Evolutionary conservation across 2,888 invertebrate genomes (phyloP).

Genomic region (Crematogaster levior): DNA sequence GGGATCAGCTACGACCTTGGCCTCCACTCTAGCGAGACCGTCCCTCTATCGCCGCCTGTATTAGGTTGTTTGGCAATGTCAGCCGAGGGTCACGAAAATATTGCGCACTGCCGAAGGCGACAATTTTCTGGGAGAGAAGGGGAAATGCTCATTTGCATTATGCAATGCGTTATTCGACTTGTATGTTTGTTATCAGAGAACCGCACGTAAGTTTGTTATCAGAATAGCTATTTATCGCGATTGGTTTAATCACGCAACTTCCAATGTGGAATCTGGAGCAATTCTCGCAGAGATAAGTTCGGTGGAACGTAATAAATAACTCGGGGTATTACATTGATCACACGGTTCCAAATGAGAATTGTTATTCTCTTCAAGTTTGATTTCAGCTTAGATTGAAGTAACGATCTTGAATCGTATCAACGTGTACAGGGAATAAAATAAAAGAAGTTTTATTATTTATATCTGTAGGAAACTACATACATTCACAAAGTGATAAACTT

Average conservation of each 20-base stretch:
- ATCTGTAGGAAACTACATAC: too few relatives aligned
- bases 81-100: conserved; percentile 79
- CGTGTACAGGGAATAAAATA: too few relatives aligned
- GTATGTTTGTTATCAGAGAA: neutral
- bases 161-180: conserved; percentile 16
- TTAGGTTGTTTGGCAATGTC: conserved; percentile 82
- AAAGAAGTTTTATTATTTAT: too few relatives aligned
- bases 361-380: neutral
- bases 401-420: neutral
- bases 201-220: neutral
- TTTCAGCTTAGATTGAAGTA: neutral
- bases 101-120: conserved; percentile 65
- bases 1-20: conserved; percentile 83
- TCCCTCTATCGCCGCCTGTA: conserved; percentile 74
- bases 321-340: neutral
- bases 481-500: too few relatives aligned
- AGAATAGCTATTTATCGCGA: neutral
- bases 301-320: neutral
- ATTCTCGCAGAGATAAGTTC: neutral
- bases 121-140: conserved; percentile 14
- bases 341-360: neutral
- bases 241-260: neutral
- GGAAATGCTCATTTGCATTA: conserved; percentile 25
- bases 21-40: conserved; percentile 74
- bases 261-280: neutral